Evolutionary conservation across 2,113 vertebrate species (phyloP), one percentile per base, ranked within the genome.

Genomic region (Bos indicus): DNA sequence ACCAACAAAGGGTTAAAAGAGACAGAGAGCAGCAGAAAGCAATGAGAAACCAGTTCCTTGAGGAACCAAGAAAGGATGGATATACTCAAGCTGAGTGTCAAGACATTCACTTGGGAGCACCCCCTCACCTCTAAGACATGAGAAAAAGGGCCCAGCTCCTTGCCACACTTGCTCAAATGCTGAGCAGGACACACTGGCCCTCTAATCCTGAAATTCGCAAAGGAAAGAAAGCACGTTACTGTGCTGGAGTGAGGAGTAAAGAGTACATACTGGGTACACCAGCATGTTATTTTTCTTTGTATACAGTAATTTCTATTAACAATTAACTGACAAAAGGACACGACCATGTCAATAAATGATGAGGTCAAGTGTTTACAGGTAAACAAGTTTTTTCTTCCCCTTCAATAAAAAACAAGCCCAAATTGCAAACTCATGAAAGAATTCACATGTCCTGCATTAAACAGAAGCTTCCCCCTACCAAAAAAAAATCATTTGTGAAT

Each of bases 331-430:
- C 46, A 7, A n/a, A 81, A 84, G 6, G 43, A 6, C 17, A 91
- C 67, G 74, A 94, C 56, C 56, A 80, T n/a, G 9, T 77, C 90
- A 82, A 81, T 64, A 94, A 90, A 96, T 54, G 91, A 77, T 52
- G 19, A 43, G 80, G 74, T 67, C 74, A 54, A 33, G 26, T 64
- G 26, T 67, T 71, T 71, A n/a, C 30, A 56, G 51, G 11, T 57
- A 94, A 97, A 92, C 4, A 7, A 54, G n/a, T 33, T 92, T 51
- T 71, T 77, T 84, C 77, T 84, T 82, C 54, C 86, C 82, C 80
- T 86, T 81, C 64, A 85, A 74, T 48, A 97, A 97, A 96, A 96
- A 85, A 77, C 7, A 87, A 97, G 67, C 80, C 46, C 81, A 88
- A 90, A 92, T 3, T 88, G 40, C 56, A 56, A 95, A 60, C 33